Percentiles rank a stretch among this genome's conserved stretches.
Conservation (phyloP, 1,140 invertebrate species). For the Polypedilum pembai region DNA sequence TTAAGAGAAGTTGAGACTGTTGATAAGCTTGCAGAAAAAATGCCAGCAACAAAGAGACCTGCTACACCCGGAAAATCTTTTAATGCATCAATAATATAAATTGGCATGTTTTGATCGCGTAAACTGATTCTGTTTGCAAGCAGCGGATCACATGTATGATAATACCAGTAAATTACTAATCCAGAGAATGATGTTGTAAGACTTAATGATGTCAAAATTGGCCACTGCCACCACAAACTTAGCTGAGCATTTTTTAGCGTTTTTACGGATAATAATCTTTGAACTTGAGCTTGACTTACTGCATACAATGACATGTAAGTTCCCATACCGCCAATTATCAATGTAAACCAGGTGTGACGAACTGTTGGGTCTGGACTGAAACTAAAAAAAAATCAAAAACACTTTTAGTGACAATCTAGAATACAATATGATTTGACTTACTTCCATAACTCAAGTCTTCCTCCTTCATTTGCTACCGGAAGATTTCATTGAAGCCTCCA, state of each 20-base stretch:
- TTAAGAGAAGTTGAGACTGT: constrained; percentile 76
- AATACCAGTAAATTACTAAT: constrained; percentile 68
- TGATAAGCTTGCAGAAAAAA: constrained; percentile 78
- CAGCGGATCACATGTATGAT: constrained; percentile 67
- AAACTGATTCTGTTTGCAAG: constrained; percentile 47
- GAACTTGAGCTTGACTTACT: constrained; percentile 80
- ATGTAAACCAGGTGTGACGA: constrained; percentile 65
- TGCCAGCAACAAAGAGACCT: constrained; percentile 73
- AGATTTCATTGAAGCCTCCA: constrained; percentile 58
- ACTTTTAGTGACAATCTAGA: background rate
- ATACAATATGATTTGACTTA: constrained; percentile 41
- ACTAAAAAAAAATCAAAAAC: constrained; percentile 40
- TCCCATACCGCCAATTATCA: constrained; percentile 63
- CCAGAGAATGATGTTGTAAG: constrained; percentile 67
- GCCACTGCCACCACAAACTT: constrained; percentile 61
- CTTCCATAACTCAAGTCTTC: constrained; percentile 62
- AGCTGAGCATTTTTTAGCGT: constrained; percentile 56
- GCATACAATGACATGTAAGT: constrained; percentile 70
- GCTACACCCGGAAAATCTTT: constrained; percentile 59
- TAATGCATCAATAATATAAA: constrained; percentile 72
- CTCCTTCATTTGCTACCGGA: constrained; percentile 56
- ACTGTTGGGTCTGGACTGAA: constrained; percentile 60
- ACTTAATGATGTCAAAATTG: constrained; percentile 60
- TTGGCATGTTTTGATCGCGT: constrained; percentile 57
- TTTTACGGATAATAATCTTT: constrained; percentile 70